Conservation (phyloP, 2,888 invertebrate species). For the Drosophila stalkeri region DNA sequence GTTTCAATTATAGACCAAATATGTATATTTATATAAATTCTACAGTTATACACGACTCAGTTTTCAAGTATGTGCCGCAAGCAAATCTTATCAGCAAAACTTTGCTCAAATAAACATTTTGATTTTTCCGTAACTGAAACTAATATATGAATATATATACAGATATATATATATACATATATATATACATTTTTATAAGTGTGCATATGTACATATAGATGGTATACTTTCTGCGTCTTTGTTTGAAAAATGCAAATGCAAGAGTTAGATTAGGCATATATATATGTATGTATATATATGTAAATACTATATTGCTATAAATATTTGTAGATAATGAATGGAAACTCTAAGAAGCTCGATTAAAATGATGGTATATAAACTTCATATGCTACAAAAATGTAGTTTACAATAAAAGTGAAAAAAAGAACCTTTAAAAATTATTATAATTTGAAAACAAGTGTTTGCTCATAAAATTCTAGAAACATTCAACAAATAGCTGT, state of each 20-base stretch:
- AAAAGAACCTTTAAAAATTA: background rate
- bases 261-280: constrained; percentile 25
- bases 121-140: constrained; percentile 25
- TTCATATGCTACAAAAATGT: background rate
- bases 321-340: background rate
- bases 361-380: background rate
- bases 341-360: background rate
- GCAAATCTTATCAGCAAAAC: constrained; percentile 45
- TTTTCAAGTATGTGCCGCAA: constrained; percentile 4
- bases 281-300: background rate
- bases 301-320: constrained; percentile 1
- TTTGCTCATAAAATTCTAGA: constrained; percentile 11
- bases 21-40: background rate
- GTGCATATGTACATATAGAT: background rate
- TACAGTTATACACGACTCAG: background rate
- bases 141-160: constrained; percentile 14
- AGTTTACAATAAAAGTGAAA: background rate
- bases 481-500: constrained; percentile 20
- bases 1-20: background rate
- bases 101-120: constrained; percentile 26
- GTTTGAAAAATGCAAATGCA: constrained; percentile 34
- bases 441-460: background rate
- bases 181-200: background rate
- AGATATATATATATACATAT: background rate
- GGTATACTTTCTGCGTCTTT: constrained; percentile 28